phyloP scores from a whole-genome alignment of 2,113 vertebrate genomes.

The Oryzias melastigma region DNA sequence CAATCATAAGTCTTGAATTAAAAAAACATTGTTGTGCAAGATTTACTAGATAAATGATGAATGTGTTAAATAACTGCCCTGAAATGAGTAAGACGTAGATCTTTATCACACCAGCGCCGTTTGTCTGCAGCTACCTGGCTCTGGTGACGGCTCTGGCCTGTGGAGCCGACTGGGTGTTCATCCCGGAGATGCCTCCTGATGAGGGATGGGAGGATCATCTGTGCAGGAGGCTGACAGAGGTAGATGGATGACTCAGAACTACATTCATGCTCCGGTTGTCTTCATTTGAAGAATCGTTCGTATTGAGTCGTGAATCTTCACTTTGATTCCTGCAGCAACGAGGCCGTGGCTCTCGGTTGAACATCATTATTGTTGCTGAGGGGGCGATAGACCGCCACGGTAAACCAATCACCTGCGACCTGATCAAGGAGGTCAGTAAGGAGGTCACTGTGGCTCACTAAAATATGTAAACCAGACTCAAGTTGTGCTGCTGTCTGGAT shows the following conservation, averaged over 20 bases:
- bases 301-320: background rate
- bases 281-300: background rate
- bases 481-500: background rate
- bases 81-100: background rate
- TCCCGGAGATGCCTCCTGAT: conserved; percentile 93
- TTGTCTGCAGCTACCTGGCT: conserved; percentile 87
- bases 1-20: too few species aligned
- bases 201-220: conserved; percentile 91
- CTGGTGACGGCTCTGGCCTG: conserved; percentile 90
- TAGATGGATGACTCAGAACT: conserved; percentile 35
- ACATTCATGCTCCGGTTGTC: background rate
- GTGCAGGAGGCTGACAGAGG: conserved; percentile 87
- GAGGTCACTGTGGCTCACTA: background rate
- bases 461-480: background rate
- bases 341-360: conserved; percentile 86
- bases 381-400: conserved; percentile 84
- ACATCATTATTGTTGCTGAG: conserved; percentile 94
- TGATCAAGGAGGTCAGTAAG: conserved; percentile 81
- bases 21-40: background rate
- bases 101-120: background rate
- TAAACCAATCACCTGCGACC: conserved; percentile 83
- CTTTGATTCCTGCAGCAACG: conserved; percentile 75
- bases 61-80: background rate
- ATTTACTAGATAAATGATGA: background rate
- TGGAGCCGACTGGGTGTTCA: conserved; percentile 95